Base-by-base conservation (phyloP, 2,113 vertebrate species). In the Copsychus sechellarum region DNA sequence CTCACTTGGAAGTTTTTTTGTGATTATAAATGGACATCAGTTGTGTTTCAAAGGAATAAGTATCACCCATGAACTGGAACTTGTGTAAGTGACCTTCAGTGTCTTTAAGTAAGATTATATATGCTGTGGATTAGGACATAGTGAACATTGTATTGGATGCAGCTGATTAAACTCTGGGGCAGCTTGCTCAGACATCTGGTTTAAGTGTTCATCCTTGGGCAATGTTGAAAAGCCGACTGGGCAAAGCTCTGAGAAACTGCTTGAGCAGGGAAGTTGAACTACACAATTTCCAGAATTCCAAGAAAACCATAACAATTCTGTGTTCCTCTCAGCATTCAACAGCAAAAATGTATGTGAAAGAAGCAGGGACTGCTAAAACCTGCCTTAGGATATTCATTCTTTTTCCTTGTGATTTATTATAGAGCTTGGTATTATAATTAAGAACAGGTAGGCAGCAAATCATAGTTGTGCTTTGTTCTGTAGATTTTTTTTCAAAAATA, bases 101-200 rank as follows among this genome's bases (percentile, higher is more conserved):
- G 23, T 3, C 20, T 80, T 70, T 61, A 13, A 45, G 31, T n/a
- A 29, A 28, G 8, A 54, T 42, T 65, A 31, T 25, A 9, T 6
- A 11, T 38, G 8, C 13, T 70, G 11, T 64, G 25, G 14, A 40
- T 43, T 40, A 74, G 12, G 19, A 71, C 19, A 25, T 6, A 31
- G 11, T 47, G 26, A 60, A 51, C 0, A 0, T 10, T 83, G 7
- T 33, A 31, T 18, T 72, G 33, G 16, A 9, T 40, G 8, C 4
- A 38, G 58, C 8, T 54, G 28, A 60, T 40, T 36, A 65, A 82
- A 50, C 17, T 43, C 29, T 42, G 54, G 31, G 26, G 70, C 28
- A 58, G 11, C 16, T 47, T 88, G 10, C 14, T 50, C 24, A 66
- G 54, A 29, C 1, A 34, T 19, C 9, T 43, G 4, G 3, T 31